Evolutionary conservation across 2,113 vertebrate genomes (phyloP), one percentile per base, ranked within the genome.

Genomic region (Chionodraco myersi): DNA sequence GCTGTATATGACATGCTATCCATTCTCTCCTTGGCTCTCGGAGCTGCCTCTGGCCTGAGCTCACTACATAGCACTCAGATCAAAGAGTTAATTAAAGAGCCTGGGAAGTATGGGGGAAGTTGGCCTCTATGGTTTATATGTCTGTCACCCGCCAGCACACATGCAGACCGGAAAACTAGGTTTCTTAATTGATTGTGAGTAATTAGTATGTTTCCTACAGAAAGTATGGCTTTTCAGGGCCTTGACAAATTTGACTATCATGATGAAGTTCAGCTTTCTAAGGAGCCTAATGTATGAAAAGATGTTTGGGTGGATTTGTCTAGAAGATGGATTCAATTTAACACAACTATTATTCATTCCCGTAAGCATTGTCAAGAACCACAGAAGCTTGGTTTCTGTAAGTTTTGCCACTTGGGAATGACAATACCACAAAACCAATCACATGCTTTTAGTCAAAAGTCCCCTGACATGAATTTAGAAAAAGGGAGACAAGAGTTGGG

Each of bases 41-140:
- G 49, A 65, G 58, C 71, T 67, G 84, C 80, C 81, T 85, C 83
- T 72, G 75, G 86, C 77, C 78, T 67, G 72, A 79, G 68, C 85
- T 80, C 71, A 78, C 75, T 56, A 67, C 62, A 26, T 56, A 77
- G 80, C 75, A 80, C 78, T 80, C 63, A 90, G 77, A 92, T 91
- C 85, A 92, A 92, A 90, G 89, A 87, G 86, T 82, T 92, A 87
- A 92, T 92, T 86, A 88, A 84, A 86, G 89, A 82, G 79, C 66
- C 51, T 45, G 45, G 88, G 79, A 89, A 84, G 84, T 84, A 70
- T 81, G 82, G 84, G 90, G 89, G 88, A 86, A 89, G 85, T 87
- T 84, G 77, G 80, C 57, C 82, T 90, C 80, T 49, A 72, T 86
- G 79, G 86, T 91, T 89, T 94, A 84, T 80, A 77, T 71, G 88